These are phyloP conservation scores for Gymnosoma rotundatum DNA, from an alignment of 2,888 invertebrate species.

Conservation along the genomic window DNA sequence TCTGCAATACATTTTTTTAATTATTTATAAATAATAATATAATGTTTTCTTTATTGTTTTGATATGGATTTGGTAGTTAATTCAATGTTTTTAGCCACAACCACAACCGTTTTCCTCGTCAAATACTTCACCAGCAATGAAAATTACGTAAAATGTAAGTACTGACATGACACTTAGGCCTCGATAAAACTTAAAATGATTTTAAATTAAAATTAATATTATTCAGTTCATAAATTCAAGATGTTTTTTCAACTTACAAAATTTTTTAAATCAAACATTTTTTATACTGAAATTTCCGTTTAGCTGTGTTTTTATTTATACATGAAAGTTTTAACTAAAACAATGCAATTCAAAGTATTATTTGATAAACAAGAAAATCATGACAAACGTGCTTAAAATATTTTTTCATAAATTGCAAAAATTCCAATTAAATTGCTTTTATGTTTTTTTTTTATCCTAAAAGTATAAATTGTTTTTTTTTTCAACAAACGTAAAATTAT, in stretches of 20 bases:
- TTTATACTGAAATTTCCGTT: not conserved
- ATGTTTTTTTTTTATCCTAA: no score
- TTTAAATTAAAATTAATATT: not conserved
- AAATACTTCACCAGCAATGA: conserved; percentile 23
- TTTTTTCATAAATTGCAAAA: no score
- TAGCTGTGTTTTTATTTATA: conserved; percentile 1
- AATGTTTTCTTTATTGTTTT: not conserved
- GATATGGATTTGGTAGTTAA: not conserved
- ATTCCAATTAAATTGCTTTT: no score
- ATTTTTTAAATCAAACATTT: conserved; percentile 12
- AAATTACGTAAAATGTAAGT: conserved; percentile 14
- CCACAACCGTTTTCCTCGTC: conserved; percentile 29
- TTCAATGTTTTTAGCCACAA: not conserved
- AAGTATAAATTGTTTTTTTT: no score
- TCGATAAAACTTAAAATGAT: conserved; percentile 15
- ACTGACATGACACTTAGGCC: not conserved
- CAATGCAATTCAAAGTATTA: not conserved
- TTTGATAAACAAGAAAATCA: conserved; percentile 19
- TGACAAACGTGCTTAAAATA: conserved; percentile 48
- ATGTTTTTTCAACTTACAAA: conserved; percentile 7
- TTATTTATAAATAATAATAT: not conserved
- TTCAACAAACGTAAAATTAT: no score
- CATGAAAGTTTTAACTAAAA: conserved; percentile 20
- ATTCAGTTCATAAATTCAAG: not conserved
- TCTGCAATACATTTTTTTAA: no score